phyloP scores from a whole-genome alignment of 2,113 vertebrate genomes.

The Siphamia tubifer region DNA sequence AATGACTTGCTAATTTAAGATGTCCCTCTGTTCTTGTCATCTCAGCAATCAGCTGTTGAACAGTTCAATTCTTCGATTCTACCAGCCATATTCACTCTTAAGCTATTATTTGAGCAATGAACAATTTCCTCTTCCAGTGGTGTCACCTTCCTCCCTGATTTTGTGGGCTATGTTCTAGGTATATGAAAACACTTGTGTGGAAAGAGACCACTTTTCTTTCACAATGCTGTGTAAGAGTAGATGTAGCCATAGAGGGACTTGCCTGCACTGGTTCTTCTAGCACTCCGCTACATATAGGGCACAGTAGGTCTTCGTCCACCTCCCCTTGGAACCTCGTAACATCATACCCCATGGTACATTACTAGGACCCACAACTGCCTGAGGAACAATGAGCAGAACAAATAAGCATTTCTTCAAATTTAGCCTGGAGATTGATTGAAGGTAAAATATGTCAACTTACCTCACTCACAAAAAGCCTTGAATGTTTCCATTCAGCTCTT shows the following conservation, averaged over 20 bases:
- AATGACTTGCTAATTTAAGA: too few species aligned
- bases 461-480: constrained; percentile 61
- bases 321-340: constrained; percentile 96
- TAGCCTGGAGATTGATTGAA: neutral
- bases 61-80: too few species aligned
- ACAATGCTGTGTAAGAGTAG: too few species aligned
- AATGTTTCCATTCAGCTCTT: constrained; percentile 67
- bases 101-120: too few species aligned
- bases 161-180: too few species aligned
- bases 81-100: too few species aligned
- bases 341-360: constrained; percentile 99
- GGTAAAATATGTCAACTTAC: constrained; percentile 2
- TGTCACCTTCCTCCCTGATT: too few species aligned
- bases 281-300: constrained; percentile 97
- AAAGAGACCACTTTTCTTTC: too few species aligned
- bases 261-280: constrained; percentile 98
- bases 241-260: constrained; percentile 17
- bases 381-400: neutral
- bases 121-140: too few species aligned
- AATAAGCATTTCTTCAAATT: neutral
- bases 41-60: too few species aligned
- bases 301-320: constrained; percentile 97
- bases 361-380: constrained; percentile 83
- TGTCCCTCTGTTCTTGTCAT: too few species aligned
- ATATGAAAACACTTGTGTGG: too few species aligned